Conservation (phyloP, 2,888 invertebrate species). For the Rhabditoides inermis region DNA sequence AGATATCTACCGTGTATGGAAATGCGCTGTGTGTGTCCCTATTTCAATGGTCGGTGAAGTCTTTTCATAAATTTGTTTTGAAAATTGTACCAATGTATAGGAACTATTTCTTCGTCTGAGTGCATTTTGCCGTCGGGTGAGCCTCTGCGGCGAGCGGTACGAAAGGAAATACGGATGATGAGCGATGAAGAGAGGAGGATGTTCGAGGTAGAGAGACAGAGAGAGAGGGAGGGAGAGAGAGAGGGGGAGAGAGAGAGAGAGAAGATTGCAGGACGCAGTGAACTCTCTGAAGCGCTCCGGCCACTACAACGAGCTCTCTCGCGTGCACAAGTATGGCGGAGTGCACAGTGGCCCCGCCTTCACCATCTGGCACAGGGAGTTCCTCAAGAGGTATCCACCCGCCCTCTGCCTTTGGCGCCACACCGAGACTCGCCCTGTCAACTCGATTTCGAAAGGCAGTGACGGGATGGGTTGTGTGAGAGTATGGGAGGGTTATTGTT, state of each 20-base stretch:
- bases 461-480: neutral
- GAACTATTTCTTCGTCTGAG: slow-evolving; percentile 2
- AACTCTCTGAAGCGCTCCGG: slow-evolving; percentile 35
- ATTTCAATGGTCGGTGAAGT: slow-evolving; percentile 17
- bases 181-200: slow-evolving; percentile 18
- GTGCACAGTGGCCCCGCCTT: slow-evolving; percentile 47
- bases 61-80: slow-evolving; percentile 2
- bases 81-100: slow-evolving; percentile 1
- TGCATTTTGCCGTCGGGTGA: slow-evolving; percentile 23
- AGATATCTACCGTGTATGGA: slow-evolving; percentile 35
- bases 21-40: slow-evolving; percentile 33
- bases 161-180: slow-evolving; percentile 25
- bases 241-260: neutral
- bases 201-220: neutral
- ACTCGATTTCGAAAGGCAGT: neutral
- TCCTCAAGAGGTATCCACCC: slow-evolving; percentile 29
- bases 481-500: too few relatives aligned
- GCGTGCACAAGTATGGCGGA: slow-evolving; percentile 40
- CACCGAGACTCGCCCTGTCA: too few relatives aligned
- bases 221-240: slow-evolving; percentile 1
- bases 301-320: slow-evolving; percentile 28
- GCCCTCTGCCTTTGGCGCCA: too few relatives aligned
- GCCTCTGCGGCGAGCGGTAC: slow-evolving; percentile 24
- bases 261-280: slow-evolving; percentile 17
- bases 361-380: slow-evolving; percentile 45